phyloP scores from a whole-genome alignment of 2,797 vertebrate species.

The Calcarius lapponicus region DNA sequence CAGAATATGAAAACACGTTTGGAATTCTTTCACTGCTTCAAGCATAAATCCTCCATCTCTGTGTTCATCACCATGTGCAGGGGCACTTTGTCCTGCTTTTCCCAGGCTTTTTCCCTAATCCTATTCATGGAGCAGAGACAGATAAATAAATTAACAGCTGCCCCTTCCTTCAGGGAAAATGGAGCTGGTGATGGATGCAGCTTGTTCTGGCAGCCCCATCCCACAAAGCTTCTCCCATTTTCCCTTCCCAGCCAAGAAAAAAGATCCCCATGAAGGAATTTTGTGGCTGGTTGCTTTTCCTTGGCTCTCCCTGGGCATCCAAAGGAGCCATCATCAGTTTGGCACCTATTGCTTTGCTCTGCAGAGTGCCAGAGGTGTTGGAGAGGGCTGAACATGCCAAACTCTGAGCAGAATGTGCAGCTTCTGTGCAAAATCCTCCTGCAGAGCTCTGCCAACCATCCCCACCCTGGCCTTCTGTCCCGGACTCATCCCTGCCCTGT shows the following conservation, averaged over 20 bases:
- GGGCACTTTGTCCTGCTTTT: background rate
- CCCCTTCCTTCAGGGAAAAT: background rate
- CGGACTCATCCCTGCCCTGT: background rate
- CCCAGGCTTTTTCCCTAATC: background rate
- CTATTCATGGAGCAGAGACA: background rate
- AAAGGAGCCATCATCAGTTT: background rate
- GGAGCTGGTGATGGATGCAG: background rate
- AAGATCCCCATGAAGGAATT: background rate
- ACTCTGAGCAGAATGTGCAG: background rate
- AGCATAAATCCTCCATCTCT: background rate
- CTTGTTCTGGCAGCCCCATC: background rate
- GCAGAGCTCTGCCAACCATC: background rate
- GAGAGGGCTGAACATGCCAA: background rate
- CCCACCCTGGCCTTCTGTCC: background rate
- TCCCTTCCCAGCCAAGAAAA: background rate
- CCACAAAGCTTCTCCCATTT: background rate
- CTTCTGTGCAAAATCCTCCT: background rate
- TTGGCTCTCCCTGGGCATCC: background rate
- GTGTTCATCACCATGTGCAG: background rate
- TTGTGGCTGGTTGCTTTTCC: background rate
- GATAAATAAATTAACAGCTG: background rate
- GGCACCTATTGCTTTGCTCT: background rate
- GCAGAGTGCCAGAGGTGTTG: background rate
- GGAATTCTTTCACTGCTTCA: conserved; percentile 5
- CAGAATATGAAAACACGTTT: background rate